Percentiles rank a stretch among this genome's conserved stretches.
These are phyloP conservation scores for Marcusenius ussheri DNA, from an alignment of 2,113 vertebrate species.

Conservation along the genomic window DNA sequence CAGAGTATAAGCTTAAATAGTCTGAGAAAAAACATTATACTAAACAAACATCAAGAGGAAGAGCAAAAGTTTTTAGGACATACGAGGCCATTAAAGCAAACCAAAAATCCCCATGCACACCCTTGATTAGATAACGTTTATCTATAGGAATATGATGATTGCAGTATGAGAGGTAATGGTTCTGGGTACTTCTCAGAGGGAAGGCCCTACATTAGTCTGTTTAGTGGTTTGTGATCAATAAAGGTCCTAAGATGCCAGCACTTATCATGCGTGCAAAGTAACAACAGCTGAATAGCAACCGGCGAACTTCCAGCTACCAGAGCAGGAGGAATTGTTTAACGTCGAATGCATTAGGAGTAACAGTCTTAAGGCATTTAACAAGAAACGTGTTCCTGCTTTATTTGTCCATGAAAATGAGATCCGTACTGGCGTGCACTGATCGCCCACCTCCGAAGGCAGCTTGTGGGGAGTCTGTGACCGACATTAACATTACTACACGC, in stretches of 20 bases:
- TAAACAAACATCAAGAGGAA: neutral
- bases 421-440: neutral
- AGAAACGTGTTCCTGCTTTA: neutral
- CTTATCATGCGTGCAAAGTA: neutral
- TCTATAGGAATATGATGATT: neutral
- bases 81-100: neutral
- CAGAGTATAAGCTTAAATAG: neutral
- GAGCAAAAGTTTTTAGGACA: neutral
- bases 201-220: neutral
- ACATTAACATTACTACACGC: neutral
- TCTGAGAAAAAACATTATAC: neutral
- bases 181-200: neutral
- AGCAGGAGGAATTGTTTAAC: neutral
- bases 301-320: neutral
- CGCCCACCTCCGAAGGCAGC: neutral
- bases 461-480: neutral
- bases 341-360: neutral
- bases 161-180: neutral
- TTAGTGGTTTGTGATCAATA: slow-evolving; percentile 1
- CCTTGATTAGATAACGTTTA: neutral
- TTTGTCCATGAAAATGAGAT: neutral
- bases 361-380: neutral
- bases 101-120: neutral
- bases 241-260: neutral
- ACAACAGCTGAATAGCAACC: neutral